Percentiles rank a stretch among this genome's conserved stretches.
Evolutionary conservation across 2,797 vertebrate genomes (phyloP).

Genomic region (Siniperca obscura): DNA sequence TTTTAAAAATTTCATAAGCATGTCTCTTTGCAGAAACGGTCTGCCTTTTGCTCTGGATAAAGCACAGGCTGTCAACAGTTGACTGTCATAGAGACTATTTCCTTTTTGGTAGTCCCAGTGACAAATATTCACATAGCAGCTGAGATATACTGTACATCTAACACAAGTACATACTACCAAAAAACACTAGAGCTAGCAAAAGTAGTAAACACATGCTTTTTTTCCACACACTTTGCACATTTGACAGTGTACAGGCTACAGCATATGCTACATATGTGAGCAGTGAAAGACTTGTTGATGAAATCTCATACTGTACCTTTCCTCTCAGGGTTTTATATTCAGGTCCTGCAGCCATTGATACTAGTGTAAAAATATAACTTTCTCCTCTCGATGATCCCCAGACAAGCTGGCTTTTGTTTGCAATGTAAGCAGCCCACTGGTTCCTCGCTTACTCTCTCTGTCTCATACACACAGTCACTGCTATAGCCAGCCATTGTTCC

Average conservation of each 20-base stretch:
- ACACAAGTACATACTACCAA: neutral
- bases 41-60: neutral
- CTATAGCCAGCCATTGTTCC: conserved; percentile 68
- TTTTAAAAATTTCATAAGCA: neutral
- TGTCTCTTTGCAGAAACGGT: neutral
- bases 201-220: neutral
- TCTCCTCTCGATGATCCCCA: conserved; percentile 43
- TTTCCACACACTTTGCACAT: neutral
- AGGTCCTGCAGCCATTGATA: conserved; percentile 39
- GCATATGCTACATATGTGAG: neutral
- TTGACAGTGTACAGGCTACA: neutral
- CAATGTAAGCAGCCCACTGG: conserved; percentile 34
- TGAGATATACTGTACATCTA: neutral
- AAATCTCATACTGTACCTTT: conserved; percentile 47
- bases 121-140: neutral
- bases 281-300: conserved; percentile 35
- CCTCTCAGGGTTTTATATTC: conserved; percentile 53
- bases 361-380: conserved; percentile 45
- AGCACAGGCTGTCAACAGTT: neutral
- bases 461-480: conserved; percentile 29
- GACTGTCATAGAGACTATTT: neutral
- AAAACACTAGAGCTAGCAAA: neutral
- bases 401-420: conserved; percentile 65
- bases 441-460: conserved; percentile 25
- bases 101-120: neutral